Conservation (phyloP, 2,113 vertebrate genomes). For the Hyaena hyaena region DNA sequence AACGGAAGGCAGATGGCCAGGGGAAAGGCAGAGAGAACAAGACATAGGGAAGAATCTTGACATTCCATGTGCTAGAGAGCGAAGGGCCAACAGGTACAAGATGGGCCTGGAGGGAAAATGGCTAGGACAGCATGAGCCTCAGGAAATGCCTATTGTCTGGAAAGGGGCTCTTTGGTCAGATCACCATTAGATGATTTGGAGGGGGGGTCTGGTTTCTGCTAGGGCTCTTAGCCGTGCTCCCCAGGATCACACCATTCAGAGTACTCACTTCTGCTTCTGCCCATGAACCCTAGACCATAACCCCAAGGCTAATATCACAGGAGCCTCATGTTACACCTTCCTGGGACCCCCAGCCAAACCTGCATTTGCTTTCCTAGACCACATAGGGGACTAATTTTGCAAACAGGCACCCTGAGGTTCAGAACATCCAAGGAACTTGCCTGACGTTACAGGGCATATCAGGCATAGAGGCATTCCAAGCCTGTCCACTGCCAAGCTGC, state of each 20-base stretch:
- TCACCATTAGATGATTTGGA: not conserved
- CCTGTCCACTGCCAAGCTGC: not conserved
- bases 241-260: not conserved
- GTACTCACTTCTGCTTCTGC: not conserved
- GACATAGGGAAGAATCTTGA: not conserved
- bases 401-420: not conserved
- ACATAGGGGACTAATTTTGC: not conserved
- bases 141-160: not conserved
- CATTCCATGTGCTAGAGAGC: not conserved
- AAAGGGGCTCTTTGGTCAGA: not conserved
- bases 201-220: not conserved
- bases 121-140: not conserved
- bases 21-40: not conserved
- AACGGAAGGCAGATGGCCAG: not conserved
- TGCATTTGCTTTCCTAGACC: not conserved
- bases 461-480: not conserved
- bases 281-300: not conserved
- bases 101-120: not conserved
- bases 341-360: not conserved
- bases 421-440: not conserved
- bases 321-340: not conserved
- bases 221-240: not conserved
- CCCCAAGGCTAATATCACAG: not conserved
- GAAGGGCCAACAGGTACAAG: not conserved
- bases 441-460: not conserved